Percentiles rank a stretch among this genome's conserved stretches.
Conservation (phyloP, 2,888 invertebrate species). For the Dione juno region DNA sequence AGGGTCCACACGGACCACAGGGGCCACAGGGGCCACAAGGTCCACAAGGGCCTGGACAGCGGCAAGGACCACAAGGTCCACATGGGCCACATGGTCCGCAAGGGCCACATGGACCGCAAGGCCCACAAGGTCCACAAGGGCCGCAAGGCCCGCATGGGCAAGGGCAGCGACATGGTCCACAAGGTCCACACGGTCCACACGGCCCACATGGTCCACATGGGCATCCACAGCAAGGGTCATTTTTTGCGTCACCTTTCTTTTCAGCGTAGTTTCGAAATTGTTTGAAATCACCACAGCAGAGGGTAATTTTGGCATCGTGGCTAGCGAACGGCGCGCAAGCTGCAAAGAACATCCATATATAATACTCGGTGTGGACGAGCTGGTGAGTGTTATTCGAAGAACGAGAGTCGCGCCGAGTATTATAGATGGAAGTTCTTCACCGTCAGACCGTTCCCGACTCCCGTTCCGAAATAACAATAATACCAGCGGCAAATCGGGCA, state of each 20-base stretch:
- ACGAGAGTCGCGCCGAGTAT: constrained; percentile 70
- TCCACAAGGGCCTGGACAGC: constrained; percentile 8
- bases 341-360: constrained; percentile 76
- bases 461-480: constrained; percentile 75
- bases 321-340: constrained; percentile 49
- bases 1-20: constrained; percentile 46
- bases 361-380: constrained; percentile 67
- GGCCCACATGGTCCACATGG: constrained; percentile 52
- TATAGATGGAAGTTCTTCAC: constrained; percentile 69
- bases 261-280: constrained; percentile 53
- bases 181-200: constrained; percentile 52
- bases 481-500: constrained; percentile 52
- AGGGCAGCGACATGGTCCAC: constrained; percentile 53
- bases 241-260: constrained; percentile 57
- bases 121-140: constrained; percentile 55
- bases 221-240: constrained; percentile 47
- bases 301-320: constrained; percentile 50
- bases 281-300: constrained; percentile 59
- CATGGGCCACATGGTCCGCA: constrained; percentile 42
- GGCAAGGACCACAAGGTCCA: constrained; percentile 6
- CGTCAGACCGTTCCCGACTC: constrained; percentile 73
- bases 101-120: constrained; percentile 46
- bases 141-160: constrained; percentile 49
- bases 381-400: constrained; percentile 72
- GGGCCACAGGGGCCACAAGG: constrained; percentile 12